phyloP scores from a whole-genome alignment of 2,888 invertebrate genomes.

The Spisula subtruncata region DNA sequence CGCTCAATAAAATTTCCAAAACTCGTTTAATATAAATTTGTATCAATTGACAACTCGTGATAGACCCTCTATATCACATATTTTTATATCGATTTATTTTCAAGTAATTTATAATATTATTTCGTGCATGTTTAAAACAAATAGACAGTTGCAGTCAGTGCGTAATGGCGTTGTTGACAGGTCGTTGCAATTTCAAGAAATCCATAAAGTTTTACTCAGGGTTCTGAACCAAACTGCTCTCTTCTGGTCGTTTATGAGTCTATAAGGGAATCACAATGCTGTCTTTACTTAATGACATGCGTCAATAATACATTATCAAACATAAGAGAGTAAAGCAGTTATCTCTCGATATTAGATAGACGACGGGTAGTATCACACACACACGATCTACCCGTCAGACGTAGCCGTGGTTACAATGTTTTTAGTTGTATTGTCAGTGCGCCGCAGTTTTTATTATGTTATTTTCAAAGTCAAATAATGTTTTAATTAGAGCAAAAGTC shows the following conservation, averaged over 20 bases:
- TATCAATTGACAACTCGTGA: not conserved
- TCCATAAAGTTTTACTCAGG: no score
- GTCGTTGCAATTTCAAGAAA: not conserved
- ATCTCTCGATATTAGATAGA: not conserved
- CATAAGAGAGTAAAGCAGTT: not conserved
- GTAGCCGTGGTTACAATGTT: not conserved
- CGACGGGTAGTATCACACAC: not conserved
- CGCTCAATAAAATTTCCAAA: no score
- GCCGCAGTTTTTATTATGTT: not conserved
- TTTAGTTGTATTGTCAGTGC: not conserved
- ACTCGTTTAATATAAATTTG: no score
- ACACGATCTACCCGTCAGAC: not conserved
- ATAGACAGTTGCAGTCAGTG: no score
- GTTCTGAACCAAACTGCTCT: no score
- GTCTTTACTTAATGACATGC: conserved; percentile 10
- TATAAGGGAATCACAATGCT: not conserved
- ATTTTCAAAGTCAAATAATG: not conserved
- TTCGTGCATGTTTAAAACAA: no score
- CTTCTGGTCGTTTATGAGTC: no score
- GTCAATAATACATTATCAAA: conserved; percentile 9
- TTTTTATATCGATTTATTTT: not conserved
- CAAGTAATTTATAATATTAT: not conserved
- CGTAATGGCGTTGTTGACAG: no score
- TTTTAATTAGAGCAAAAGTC: not conserved
- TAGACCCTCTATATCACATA: no score